Conservation (phyloP, 2,113 vertebrate species). For the Motacilla tschutschensis region DNA sequence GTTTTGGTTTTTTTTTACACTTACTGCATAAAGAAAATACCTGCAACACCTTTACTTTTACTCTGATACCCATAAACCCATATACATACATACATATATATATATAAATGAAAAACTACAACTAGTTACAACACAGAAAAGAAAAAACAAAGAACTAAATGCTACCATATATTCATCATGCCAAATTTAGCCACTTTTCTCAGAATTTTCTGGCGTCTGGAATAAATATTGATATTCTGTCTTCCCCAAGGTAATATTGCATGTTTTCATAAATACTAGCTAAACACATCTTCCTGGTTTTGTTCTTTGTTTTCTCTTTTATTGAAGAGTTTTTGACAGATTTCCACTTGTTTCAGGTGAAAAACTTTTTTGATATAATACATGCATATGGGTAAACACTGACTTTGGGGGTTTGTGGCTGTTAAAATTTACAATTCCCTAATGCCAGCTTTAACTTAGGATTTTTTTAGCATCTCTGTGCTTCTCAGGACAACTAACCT, state of each 20-base stretch:
- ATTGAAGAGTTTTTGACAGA: neutral
- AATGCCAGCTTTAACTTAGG: neutral
- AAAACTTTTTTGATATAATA: neutral
- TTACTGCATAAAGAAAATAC: neutral
- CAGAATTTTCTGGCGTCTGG: neutral
- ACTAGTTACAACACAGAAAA: neutral
- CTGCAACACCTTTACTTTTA: neutral
- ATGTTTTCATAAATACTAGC: neutral
- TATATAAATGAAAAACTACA: neutral
- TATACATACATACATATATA: neutral
- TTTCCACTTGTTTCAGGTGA: neutral
- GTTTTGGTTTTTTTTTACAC: neutral
- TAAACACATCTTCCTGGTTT: neutral
- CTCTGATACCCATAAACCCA: neutral
- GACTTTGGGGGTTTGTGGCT: neutral
- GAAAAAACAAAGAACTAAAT: neutral
- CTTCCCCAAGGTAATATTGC: neutral
- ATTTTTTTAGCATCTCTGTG: neutral
- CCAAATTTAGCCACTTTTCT: neutral
- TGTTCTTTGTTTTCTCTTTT: neutral
- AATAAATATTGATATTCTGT: neutral
- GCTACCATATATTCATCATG: neutral
- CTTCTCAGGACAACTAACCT: neutral
- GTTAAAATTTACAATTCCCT: neutral
- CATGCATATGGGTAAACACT: neutral